Base-by-base conservation (phyloP, 2,888 invertebrate genomes). In the Torymus auratus region DNA sequence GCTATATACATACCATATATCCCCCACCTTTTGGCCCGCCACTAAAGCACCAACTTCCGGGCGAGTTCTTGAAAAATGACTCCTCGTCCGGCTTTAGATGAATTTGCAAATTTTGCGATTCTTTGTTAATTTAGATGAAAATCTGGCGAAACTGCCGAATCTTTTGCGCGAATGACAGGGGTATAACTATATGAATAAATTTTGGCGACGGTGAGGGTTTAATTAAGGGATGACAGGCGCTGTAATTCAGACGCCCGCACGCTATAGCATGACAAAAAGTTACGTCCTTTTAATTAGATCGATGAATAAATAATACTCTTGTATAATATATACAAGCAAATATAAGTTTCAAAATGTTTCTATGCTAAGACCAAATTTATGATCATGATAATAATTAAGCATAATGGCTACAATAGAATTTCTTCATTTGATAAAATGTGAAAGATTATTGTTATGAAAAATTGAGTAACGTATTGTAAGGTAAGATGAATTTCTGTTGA, bases 101-200 rank as follows among this genome's bases (percentile, higher is more conserved):
- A 78, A 81, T 78, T 78, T 69, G 78, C 70, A 65, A 80, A 82
- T 78, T 70, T 78, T n/a, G 28, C 78, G 65, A 71, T 78, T 74
- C 79, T 70, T 77, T 61, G 78, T 77, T 68, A 80, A 82, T 71
- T 78, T 71, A 75, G 78, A 78, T 73, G 77, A 78, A 78, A 81
- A 78, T 81, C 70, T 73, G n/a, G 58, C 55, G 56, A 62, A 71
- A 71, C 41, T 68, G 80, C 50, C 55, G 75, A 67, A 73, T 61
- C 73, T 56, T 68, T 78, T 17, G 50, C 77, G 55, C 61, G 56
- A 72, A 78, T 67, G 78, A 78, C 72, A 61, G 78, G 41, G 58
- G 5, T 68, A 65, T 65, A 71, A 61, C 78, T 60, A 50, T 23
- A 75, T 75, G 79, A 74, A 80, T 80, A 75, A 80, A 80, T 80